Conservation (phyloP, 2,888 invertebrate genomes). For the Drosophila atripex region DNA sequence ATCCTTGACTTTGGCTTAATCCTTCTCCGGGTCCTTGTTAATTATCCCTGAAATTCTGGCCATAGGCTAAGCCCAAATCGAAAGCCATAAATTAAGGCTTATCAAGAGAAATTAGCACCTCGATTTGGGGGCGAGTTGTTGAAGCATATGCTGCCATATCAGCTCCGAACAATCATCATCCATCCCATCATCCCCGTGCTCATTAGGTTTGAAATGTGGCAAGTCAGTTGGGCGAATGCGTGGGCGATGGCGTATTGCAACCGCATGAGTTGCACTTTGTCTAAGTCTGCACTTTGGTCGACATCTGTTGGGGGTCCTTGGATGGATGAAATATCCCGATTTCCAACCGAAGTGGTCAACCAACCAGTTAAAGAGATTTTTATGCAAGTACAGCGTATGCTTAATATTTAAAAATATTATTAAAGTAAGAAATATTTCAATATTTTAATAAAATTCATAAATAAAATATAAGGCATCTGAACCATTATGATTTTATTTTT, state of each 20-base stretch:
- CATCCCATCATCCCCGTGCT: slow-evolving; percentile 17
- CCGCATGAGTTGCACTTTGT: slow-evolving; percentile 74
- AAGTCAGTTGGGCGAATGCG: slow-evolving; percentile 11
- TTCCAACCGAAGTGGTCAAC: slow-evolving; percentile 41
- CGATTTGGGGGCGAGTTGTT: slow-evolving; percentile 26
- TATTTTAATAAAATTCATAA: background rate
- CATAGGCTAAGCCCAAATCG: background rate
- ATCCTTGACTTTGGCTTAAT: background rate
- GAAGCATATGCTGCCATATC: slow-evolving; percentile 41
- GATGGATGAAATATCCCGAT: background rate
- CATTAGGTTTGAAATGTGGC: slow-evolving; percentile 15
- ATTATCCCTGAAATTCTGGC: slow-evolving; percentile 9
- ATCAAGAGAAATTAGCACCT: slow-evolving; percentile 58
- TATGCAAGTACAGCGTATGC: too few relatives aligned
- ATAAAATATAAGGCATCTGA: background rate
- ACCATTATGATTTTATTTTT: background rate
- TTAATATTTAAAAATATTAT: too few relatives aligned
- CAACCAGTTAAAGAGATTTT: slow-evolving; percentile 9
- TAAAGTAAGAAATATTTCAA: too few relatives aligned
- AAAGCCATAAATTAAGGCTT: slow-evolving; percentile 69
- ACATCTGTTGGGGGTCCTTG: slow-evolving; percentile 21
- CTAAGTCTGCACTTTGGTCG: slow-evolving; percentile 48
- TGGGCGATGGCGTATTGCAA: slow-evolving; percentile 27
- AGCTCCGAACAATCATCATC: slow-evolving; percentile 20
- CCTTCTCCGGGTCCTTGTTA: slow-evolving; percentile 10